These are phyloP conservation scores for Aleiodes alternator DNA, from an alignment of 2,888 invertebrate genomes.

Conservation along the genomic window DNA sequence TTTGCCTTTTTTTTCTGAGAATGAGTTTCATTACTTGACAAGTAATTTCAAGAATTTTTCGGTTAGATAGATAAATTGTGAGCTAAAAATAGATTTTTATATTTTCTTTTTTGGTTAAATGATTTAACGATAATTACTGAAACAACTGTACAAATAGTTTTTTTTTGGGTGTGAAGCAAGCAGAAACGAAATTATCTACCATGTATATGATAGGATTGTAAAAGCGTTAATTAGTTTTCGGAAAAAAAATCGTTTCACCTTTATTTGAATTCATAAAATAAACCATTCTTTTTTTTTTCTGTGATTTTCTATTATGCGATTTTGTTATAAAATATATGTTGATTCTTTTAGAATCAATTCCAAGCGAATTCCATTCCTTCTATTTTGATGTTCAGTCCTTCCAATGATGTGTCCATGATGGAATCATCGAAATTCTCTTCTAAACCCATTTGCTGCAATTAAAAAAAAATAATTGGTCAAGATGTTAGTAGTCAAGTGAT, in stretches of 20 bases:
- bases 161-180: no score
- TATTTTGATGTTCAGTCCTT: constrained; percentile 69
- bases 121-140: no score
- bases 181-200: neutral
- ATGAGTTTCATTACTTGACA: neutral
- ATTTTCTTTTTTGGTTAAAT: no score
- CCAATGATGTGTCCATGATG: constrained; percentile 67
- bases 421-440: constrained; percentile 67
- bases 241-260: constrained; percentile 13
- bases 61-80: no score
- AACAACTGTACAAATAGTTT: no score
- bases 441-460: constrained; percentile 65
- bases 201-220: neutral
- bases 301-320: neutral
- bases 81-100: no score
- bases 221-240: neutral
- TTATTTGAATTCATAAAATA: constrained; percentile 34
- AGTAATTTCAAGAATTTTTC: constrained; percentile 5
- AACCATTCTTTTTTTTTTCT: constrained; percentile 28
- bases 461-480: neutral
- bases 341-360: constrained; percentile 55
- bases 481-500: no score
- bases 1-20: no score
- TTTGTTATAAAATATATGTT: constrained; percentile 35
- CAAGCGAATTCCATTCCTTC: constrained; percentile 70